Evolutionary conservation across 2,797 vertebrate genomes (phyloP).

Genomic region (Ciconia nigra): DNA sequence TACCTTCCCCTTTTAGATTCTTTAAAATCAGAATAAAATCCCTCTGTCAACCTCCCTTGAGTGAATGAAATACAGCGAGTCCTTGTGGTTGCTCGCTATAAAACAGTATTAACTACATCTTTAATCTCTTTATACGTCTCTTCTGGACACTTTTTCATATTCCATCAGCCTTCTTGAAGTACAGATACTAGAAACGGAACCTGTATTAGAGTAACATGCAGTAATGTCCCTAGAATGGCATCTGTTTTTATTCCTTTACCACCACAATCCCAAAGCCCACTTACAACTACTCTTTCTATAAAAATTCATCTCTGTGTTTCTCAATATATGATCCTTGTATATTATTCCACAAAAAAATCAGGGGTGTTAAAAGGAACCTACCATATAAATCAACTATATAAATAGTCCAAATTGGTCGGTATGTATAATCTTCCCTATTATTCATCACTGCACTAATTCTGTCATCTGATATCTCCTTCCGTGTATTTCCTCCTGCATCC

Average conservation of each 20-base stretch:
- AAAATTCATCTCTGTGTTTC: not conserved
- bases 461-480: not conserved
- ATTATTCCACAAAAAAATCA: not conserved
- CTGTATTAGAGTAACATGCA: not conserved
- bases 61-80: not conserved
- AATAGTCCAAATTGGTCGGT: not conserved
- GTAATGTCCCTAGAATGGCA: not conserved
- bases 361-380: not conserved
- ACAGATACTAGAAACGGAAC: not conserved
- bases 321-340: not conserved
- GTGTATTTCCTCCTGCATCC: not conserved
- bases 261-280: not conserved
- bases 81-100: not conserved
- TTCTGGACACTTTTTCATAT: not conserved
- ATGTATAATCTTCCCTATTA: not conserved
- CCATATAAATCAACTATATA: not conserved
- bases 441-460: not conserved
- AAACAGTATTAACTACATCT: not conserved
- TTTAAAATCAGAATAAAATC: not conserved
- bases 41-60: not conserved
- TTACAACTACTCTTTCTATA: not conserved
- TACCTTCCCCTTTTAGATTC: not conserved
- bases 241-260: not conserved
- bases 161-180: not conserved
- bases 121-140: not conserved